Conservation (phyloP, 1,140 invertebrate genomes). For the Goniozus legneri region DNA sequence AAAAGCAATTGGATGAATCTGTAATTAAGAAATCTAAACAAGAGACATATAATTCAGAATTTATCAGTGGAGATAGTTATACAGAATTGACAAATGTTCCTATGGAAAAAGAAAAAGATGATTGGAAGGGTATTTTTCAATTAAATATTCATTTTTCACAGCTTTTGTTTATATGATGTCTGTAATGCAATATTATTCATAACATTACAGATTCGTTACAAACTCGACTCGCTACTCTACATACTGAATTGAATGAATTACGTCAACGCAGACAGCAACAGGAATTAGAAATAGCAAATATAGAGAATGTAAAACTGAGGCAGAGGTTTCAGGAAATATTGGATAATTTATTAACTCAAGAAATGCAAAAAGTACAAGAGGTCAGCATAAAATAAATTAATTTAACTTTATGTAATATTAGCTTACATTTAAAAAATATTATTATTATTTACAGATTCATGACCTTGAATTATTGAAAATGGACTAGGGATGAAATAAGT, state of each 20-base stretch:
- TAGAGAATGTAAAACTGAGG: constrained; percentile 79
- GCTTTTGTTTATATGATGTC: too few relatives aligned
- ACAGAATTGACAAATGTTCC: constrained; percentile 29
- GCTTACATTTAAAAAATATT: too few relatives aligned
- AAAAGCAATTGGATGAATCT: constrained; percentile 8
- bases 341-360: constrained; percentile 72
- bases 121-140: constrained; percentile 2
- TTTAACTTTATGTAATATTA: too few relatives aligned
- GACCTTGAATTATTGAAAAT: too few relatives aligned
- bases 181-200: too few relatives aligned
- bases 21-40: constrained; percentile 38
- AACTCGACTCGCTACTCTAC: constrained; percentile 54
- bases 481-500: too few relatives aligned
- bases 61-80: constrained; percentile 38
- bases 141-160: too few relatives aligned
- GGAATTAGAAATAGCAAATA: constrained; percentile 77
- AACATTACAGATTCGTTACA: constrained; percentile 39
- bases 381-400: too few relatives aligned
- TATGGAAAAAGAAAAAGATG: constrained; percentile 37
- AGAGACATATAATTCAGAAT: constrained; percentile 44
- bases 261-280: constrained; percentile 70
- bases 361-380: constrained; percentile 78
- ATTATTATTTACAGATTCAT: too few relatives aligned
- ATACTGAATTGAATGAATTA: constrained; percentile 69
- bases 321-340: constrained; percentile 79